phyloP scores from a whole-genome alignment of 2,113 vertebrate species.

The Archocentrus centrarchus region DNA sequence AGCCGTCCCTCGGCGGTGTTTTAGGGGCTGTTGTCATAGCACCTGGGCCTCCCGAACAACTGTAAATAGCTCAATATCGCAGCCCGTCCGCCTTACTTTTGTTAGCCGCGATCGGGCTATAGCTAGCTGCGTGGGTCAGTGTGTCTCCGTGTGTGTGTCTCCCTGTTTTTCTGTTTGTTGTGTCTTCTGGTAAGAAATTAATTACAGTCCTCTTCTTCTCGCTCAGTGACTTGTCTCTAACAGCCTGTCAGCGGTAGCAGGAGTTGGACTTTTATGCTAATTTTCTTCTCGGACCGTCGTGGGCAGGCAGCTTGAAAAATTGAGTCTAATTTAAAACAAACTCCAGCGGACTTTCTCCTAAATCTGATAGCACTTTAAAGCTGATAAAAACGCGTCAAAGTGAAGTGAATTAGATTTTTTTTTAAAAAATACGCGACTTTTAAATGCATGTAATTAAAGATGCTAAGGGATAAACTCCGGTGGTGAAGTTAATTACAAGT shows the following conservation, averaged over 20 bases:
- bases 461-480: slow-evolving; percentile 6
- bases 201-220: slow-evolving; percentile 11
- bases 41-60: slow-evolving; percentile 79
- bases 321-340: background rate
- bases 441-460: slow-evolving; percentile 6
- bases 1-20: slow-evolving; percentile 63
- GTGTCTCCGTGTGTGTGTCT: slow-evolving; percentile 35
- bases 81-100: slow-evolving; percentile 65
- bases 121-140: slow-evolving; percentile 73
- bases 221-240: background rate
- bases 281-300: background rate
- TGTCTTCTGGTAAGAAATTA: slow-evolving; percentile 43
- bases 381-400: background rate
- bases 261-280: slow-evolving; percentile 44
- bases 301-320: slow-evolving; percentile 8
- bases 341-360: slow-evolving; percentile 11
- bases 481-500: slow-evolving; percentile 39
- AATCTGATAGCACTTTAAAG: slow-evolving; percentile 4
- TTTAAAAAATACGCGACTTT: background rate
- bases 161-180: slow-evolving; percentile 29
- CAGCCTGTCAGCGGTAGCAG: background rate
- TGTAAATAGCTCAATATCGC: slow-evolving; percentile 65
- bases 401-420: background rate
- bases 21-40: slow-evolving; percentile 76
- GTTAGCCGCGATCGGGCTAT: slow-evolving; percentile 66